Evolutionary conservation across 2,888 invertebrate species (phyloP), one percentile per base, ranked within the genome.

Genomic region (Augiades crinisus): DNA sequence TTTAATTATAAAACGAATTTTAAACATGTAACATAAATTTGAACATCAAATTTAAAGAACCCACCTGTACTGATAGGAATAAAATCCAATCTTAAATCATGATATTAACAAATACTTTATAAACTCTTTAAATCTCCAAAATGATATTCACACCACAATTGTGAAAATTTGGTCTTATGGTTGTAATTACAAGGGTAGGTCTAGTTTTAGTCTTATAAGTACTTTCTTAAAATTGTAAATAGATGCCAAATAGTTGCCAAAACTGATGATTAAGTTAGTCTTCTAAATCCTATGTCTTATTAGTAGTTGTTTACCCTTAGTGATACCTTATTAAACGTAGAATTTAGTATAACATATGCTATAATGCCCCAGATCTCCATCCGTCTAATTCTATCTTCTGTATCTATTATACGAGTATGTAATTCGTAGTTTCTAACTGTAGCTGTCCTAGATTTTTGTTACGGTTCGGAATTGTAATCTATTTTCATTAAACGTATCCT

Each of bases 361-460:
- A 52, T 40, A 85, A 84, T 78, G 90, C 90, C 90, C 90, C 90
- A 90, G 90, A 87, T 87, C 89, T 90, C 90, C 90, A 90, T 90
- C 90, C 90, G 90, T 89, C 88, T 82, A 77, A n/a, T 72, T 72
- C 78, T 88, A 86, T 84, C 85, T 87, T 82, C 84, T 87, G 76
- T 88, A 85, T 78, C 79, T 87, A 86, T 78, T 82, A 67, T 27
- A 27, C 27, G 27, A 27, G 27, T 81, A 82, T 78, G 81, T 86
- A 83, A 75, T 72, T 61, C 57, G 78, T 87, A 86, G 85, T 75
- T 54, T 74, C 72, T 75, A 78, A 72, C 65, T 72, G 73, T 84
- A 81, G 81, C 68, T 75, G 59, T 78, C 68, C 67, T 88, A 83
- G 81, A 77, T 75, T 62, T 77, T 67, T 68, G 44, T 30, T 46